Evolutionary conservation across 2,888 invertebrate genomes (phyloP), one percentile per base, ranked within the genome.

Genomic region (Tigriopus californicus): DNA sequence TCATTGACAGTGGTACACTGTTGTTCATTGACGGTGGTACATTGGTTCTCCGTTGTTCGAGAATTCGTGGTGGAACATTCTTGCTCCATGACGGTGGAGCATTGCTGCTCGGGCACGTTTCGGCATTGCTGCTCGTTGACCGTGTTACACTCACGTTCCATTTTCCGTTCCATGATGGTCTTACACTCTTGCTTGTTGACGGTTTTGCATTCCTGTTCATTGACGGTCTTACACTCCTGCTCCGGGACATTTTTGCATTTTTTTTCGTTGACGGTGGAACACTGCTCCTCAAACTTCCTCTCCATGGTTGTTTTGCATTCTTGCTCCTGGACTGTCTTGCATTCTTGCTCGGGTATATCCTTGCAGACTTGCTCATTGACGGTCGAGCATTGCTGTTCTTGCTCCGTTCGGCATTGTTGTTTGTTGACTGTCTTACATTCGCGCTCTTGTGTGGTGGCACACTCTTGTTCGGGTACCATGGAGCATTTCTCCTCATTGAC

Each of bases 401-500:
- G 11, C 10, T 41, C 55, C 5, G 55, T 55, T 13, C 20, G 15
- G 42, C 55, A 55, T 42, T 55, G 25, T 22, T 55, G 55, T n/a
- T 55, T 41, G 18, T 55, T 40, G 6, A 55, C 55, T 2, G 55
- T 55, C 13, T 42, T 6, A 18, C 55, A 55, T 22, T 55, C 20
- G 12, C 41, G 18, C 41, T 55, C 55, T n/a, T 41, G 33, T 3
- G 33, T 33, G 18, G n/a, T 55, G n/a, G 18, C 18, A 22, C 55
- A 55, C 15, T 33, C 44, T 41, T 55, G 44, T 25, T 41, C 18
- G 20, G 55, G 55, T 41, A 55, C 55, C 12, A 41, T 41, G 42
- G 55, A 55, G 5, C 55, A 55, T 13, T 57, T 40, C 24, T 57
- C 46, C 2, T 55, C 55, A 12, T 22, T 55, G 6, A 55, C 55